Evolutionary conservation across 2,113 vertebrate species (phyloP).

Genomic region (Syngnathus scovelli): DNA sequence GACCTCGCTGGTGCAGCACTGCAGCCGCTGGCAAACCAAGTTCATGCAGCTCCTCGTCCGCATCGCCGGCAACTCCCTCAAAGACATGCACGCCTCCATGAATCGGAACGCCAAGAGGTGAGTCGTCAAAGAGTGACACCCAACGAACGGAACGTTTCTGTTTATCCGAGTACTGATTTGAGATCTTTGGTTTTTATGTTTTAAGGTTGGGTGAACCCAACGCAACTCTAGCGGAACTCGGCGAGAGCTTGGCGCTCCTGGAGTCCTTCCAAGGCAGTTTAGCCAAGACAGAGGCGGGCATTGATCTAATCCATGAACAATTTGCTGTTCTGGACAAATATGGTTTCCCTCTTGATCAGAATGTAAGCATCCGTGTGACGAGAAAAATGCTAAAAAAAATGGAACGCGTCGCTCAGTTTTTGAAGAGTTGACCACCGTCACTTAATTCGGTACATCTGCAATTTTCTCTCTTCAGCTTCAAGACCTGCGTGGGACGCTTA

Average conservation of each 20-base stretch:
- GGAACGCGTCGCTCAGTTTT: neutral
- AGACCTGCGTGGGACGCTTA: slow-evolving; percentile 67
- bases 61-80: slow-evolving; percentile 29
- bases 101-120: slow-evolving; percentile 41
- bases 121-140: neutral
- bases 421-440: neutral
- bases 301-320: slow-evolving; percentile 80
- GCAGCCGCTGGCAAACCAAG: slow-evolving; percentile 54
- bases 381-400: neutral
- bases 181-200: slow-evolving; percentile 21
- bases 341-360: slow-evolving; percentile 71
- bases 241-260: slow-evolving; percentile 71
- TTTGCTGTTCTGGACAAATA: slow-evolving; percentile 84
- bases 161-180: neutral
- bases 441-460: neutral
- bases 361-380: slow-evolving; percentile 59
- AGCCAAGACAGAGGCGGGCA: slow-evolving; percentile 70
- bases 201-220: slow-evolving; percentile 72
- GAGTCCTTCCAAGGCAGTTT: slow-evolving; percentile 72
- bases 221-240: slow-evolving; percentile 75
- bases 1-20: slow-evolving; percentile 50
- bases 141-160: neutral
- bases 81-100: slow-evolving; percentile 38
- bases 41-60: slow-evolving; percentile 48
- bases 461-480: slow-evolving; percentile 68